Percentiles rank a stretch among this genome's conserved stretches.
Conservation (phyloP, 2,113 vertebrate species). For the Mionectes macconnelli region DNA sequence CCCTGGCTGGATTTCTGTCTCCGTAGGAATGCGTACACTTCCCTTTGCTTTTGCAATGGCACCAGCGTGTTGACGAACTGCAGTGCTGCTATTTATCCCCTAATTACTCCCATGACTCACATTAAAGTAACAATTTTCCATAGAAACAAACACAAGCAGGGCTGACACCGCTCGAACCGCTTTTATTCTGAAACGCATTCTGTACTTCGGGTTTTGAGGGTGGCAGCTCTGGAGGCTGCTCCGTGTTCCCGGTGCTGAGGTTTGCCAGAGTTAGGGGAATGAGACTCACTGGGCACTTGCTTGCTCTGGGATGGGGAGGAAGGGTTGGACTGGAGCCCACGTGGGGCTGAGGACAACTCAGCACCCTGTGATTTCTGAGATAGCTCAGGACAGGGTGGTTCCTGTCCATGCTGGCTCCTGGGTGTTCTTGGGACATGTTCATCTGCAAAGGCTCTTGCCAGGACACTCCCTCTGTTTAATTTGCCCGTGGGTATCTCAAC, state of each 20-base stretch:
- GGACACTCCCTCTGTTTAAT: not conserved
- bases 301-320: not conserved
- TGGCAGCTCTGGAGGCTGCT: not conserved
- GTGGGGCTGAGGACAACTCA: not conserved
- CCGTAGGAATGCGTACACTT: not conserved
- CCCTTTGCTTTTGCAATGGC: conserved; percentile 56
- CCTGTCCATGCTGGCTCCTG: not conserved
- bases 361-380: not conserved
- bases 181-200: conserved; percentile 26
- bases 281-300: not conserved
- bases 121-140: conserved; percentile 62
- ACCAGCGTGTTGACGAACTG: conserved; percentile 45
- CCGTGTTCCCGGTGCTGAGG: not conserved
- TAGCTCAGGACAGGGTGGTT: not conserved
- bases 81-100: conserved; percentile 59
- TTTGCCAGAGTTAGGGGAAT: not conserved
- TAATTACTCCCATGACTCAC: conserved; percentile 64
- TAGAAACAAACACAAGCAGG: conserved; percentile 55
- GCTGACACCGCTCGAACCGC: not conserved
- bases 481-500: not conserved
- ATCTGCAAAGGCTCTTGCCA: not conserved
- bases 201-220: not conserved
- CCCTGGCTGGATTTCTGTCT: conserved; percentile 44
- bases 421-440: not conserved
- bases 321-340: not conserved